Percentiles rank a stretch among this genome's conserved stretches.
Conservation (phyloP, 2,113 vertebrate genomes). For the Echinops telfairi region DNA sequence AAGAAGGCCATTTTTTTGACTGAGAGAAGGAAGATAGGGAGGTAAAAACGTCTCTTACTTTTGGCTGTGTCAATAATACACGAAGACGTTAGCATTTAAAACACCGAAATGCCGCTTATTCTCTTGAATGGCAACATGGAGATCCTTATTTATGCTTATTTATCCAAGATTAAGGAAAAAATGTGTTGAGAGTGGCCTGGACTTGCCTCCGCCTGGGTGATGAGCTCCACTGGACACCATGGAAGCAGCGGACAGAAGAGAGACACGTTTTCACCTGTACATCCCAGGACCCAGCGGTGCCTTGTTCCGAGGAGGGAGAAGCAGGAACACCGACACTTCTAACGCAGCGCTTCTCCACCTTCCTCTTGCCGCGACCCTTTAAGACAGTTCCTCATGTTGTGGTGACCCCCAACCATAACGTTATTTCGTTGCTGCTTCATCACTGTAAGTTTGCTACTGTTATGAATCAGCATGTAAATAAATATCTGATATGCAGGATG, state of each 20-base stretch:
- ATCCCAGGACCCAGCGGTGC: background rate
- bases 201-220: background rate
- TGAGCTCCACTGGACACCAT: background rate
- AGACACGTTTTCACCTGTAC: background rate
- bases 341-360: background rate
- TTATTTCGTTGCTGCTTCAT: too few relatives aligned
- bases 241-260: background rate
- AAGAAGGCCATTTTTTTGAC: background rate
- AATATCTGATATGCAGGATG: too few relatives aligned
- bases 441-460: too few relatives aligned
- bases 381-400: too few relatives aligned
- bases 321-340: background rate
- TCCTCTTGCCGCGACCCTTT: too few relatives aligned
- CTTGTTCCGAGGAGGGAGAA: slow-evolving; percentile 1
- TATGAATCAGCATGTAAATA: too few relatives aligned
- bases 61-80: background rate
- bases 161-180: background rate
- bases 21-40: background rate
- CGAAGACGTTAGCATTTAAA: slow-evolving; percentile 9
- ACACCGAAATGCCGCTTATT: background rate
- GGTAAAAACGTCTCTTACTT: background rate
- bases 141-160: slow-evolving; percentile 31
- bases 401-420: too few relatives aligned
- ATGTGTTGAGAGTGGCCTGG: background rate
- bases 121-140: slow-evolving; percentile 1